Evolutionary conservation across 2,797 vertebrate species (phyloP), one percentile per base, ranked within the genome.

Genomic region (Muscicapa comitata): DNA sequence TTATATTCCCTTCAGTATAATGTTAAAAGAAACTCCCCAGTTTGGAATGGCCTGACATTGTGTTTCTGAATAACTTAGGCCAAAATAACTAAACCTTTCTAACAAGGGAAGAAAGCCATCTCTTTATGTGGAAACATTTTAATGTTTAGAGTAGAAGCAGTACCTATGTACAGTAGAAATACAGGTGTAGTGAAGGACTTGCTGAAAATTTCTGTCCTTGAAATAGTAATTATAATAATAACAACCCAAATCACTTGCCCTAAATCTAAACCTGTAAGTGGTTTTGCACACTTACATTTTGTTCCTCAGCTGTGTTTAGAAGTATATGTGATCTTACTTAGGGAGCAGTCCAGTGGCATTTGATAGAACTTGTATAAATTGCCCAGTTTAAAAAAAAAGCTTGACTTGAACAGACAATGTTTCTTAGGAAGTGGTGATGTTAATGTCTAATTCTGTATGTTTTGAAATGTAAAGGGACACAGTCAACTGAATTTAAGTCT

Each of bases 401-500:
- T 47, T 76, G 38, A 43, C 31, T 77, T 75, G 48, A 71, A 31
- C 37, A 48, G 62, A 18, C 3, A 17, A 5, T 54, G 35, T 48
- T 61, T 90, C 50, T 75, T 68, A 68, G 50, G 26, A 83, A 80
- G 25, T 28, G 13, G 7, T 81, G 31, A 11, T 88, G 40, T 50
- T 66, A 38, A 23, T 80, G 18, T 76, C 35, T 81, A 53, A 50
- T 84, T 71, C 17, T 50, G 4, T 28, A 11, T 71, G 25, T 62
- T 88, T 88, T 88, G 62, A 88, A 88, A 66, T 75, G 58, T 92
- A 92, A 95, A 97, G 90, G 94, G 93, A 93, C 96, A 95, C 93
- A 81, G 92, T 96, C 93, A 96, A 95, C 91, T 94, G 71, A 91
- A 77, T 68, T 83, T 47, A 68, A 81, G 81, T 57, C 5, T 75